Evolutionary conservation across 2,797 vertebrate species (phyloP), one percentile per base, ranked within the genome.

Genomic region (Crocodylus rhombifer): DNA sequence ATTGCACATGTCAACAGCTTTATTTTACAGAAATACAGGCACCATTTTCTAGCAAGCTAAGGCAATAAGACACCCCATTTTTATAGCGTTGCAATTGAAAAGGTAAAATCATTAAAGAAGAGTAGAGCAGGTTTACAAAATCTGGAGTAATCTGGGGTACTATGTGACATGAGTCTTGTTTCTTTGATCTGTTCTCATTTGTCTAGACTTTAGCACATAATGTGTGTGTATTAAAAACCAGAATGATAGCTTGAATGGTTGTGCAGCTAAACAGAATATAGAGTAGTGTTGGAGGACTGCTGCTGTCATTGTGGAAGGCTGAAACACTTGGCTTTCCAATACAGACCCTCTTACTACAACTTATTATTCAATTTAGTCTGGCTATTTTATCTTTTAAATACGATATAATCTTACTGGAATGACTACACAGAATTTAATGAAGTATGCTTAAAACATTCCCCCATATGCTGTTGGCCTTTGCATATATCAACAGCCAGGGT

Each of bases 1-100:
- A 86, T 94, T 88, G 91, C 95, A 86, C 96, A 97, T 92, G 90
- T 97, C 97, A 95, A 95, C 96, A 96, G 95, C 95, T 97, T 95
- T 95, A 97, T 97, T 97, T 98, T 96, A 91, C 89, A 36, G 87
- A 97, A 97, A 90, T 96, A 85, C 96, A 96, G 95, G 92, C 97
- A 97, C 97, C 96, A 97, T 97, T 98, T 97, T 98, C 97, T 97
- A 97, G 88, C 62, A 36, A 96, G 93, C 85, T 5, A 94, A 95
- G 95, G 96, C 84, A 93, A 93, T 95, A 95, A 96, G 91, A 91
- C 90, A 82, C 80, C 90, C 75, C 64, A 4, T 96, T 96, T 93
- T 84, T 95, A 87, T 81, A 84, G 84, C 89, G 88, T 64, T 82
- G 25, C 85, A 85, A 89, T 87, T 94, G 83, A 87, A 95, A 87